Percentiles rank a stretch among this genome's conserved stretches.
These are phyloP conservation scores for Tolmerus cingulatus DNA, from an alignment of 2,888 invertebrate species.

Conservation along the genomic window DNA sequence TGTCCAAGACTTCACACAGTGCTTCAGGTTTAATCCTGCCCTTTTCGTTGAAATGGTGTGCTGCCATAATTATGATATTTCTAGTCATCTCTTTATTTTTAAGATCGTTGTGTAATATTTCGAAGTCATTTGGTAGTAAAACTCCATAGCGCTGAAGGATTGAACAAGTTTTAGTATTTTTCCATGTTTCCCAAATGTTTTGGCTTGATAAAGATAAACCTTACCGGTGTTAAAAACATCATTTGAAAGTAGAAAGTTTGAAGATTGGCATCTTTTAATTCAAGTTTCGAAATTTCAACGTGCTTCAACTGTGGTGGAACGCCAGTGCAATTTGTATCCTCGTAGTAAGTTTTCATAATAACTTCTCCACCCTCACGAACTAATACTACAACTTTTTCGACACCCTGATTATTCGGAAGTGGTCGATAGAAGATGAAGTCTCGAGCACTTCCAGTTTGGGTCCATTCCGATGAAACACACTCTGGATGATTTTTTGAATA, in stretches of 20 bases:
- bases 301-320: neutral
- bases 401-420: neutral
- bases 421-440: constrained; percentile 13
- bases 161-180: neutral
- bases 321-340: neutral
- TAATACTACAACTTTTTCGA: neutral
- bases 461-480: neutral
- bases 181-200: neutral
- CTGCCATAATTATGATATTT: neutral
- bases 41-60: neutral
- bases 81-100: neutral
- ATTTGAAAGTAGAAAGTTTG: constrained; percentile 13
- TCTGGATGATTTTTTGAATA: neutral
- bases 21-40: neutral
- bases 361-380: constrained; percentile 13
- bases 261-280: neutral
- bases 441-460: constrained; percentile 8
- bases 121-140: neutral
- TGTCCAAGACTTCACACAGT: neutral
- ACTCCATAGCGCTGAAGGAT: neutral
- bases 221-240: neutral
- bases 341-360: constrained; percentile 18
- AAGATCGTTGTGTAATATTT: neutral
- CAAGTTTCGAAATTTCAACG: neutral
- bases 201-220: neutral